Percentiles rank a stretch among this genome's conserved stretches.
Conservation (phyloP, 2,888 invertebrate genomes). For the Nudaria mundana region DNA sequence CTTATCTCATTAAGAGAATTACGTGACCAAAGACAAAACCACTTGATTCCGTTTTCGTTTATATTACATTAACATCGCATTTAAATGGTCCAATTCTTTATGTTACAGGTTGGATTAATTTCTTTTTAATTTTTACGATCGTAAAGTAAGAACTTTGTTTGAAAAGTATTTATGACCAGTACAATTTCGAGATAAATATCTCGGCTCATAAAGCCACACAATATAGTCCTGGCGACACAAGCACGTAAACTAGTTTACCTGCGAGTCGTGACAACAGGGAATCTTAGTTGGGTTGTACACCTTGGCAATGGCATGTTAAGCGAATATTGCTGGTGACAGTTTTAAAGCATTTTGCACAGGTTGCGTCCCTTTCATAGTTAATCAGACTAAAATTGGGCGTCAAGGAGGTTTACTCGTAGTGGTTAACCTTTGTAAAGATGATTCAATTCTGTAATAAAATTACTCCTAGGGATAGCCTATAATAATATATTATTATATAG, state of each 20-base stretch:
- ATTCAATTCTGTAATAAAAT: no score
- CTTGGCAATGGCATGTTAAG: slow-evolving; percentile 50
- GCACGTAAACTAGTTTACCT: slow-evolving; percentile 17
- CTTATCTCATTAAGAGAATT: slow-evolving; percentile 11
- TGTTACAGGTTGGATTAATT: neutral
- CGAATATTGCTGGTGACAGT: slow-evolving; percentile 67
- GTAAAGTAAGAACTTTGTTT: neutral
- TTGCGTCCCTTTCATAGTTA: slow-evolving; percentile 56
- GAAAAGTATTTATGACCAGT: slow-evolving; percentile 1
- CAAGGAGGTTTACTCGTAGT: slow-evolving; percentile 31
- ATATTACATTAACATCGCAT: neutral
- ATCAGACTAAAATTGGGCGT: slow-evolving; percentile 68
- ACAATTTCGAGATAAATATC: neutral
- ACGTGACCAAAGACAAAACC: slow-evolving; percentile 7
- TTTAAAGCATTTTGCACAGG: slow-evolving; percentile 73
- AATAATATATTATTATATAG: no score
- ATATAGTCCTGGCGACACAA: neutral
- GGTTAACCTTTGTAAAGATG: slow-evolving; percentile 30
- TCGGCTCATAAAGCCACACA: neutral
- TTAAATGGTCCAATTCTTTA: slow-evolving; percentile 2
- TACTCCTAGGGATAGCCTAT: no score
- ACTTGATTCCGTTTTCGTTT: slow-evolving; percentile 3
- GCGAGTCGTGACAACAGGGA: slow-evolving; percentile 25
- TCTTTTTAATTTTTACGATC: slow-evolving; percentile 1
- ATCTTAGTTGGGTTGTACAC: slow-evolving; percentile 42